Conservation (phyloP, 2,113 vertebrate genomes). For the Seriola rivoliana region DNA sequence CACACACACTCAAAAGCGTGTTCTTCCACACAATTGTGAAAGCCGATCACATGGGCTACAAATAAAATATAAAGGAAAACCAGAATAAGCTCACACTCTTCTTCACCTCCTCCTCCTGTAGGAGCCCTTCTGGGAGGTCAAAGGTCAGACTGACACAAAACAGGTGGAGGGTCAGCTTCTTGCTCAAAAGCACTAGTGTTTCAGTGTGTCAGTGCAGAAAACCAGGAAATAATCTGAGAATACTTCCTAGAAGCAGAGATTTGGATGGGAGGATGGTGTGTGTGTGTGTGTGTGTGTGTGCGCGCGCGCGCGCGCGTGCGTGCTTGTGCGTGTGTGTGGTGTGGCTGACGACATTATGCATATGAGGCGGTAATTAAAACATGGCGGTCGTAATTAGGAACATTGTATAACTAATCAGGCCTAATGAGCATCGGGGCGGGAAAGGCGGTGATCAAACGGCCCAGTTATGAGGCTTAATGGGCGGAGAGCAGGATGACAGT, state of each 20-base stretch:
- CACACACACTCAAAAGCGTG: not conserved
- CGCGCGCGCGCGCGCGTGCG: not conserved
- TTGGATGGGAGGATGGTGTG: constrained; percentile 1
- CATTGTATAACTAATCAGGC: constrained; percentile 83
- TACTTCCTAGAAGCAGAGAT: not conserved
- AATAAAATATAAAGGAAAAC: constrained; percentile 9
- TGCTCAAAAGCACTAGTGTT: not conserved
- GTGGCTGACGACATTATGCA: constrained; percentile 57
- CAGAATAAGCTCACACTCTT: not conserved
- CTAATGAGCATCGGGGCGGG: constrained; percentile 77
- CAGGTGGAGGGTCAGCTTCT: not conserved
- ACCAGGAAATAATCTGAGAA: not conserved
- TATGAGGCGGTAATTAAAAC: constrained; percentile 82
- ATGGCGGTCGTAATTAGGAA: constrained; percentile 82
- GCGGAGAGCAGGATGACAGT: constrained; percentile 39
- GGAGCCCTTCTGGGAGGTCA: constrained; percentile 34
- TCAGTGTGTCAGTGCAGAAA: not conserved
- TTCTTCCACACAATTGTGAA: not conserved
- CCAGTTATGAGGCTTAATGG: constrained; percentile 71
- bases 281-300: not conserved
- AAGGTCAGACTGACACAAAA: constrained; percentile 28
- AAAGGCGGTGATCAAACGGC: constrained; percentile 75
- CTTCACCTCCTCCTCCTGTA: too few relatives aligned
- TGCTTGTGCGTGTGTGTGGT: not conserved
- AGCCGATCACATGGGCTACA: not conserved